These are phyloP conservation scores for Plusia festucae DNA, from an alignment of 2,888 invertebrate species.

Conservation along the genomic window DNA sequence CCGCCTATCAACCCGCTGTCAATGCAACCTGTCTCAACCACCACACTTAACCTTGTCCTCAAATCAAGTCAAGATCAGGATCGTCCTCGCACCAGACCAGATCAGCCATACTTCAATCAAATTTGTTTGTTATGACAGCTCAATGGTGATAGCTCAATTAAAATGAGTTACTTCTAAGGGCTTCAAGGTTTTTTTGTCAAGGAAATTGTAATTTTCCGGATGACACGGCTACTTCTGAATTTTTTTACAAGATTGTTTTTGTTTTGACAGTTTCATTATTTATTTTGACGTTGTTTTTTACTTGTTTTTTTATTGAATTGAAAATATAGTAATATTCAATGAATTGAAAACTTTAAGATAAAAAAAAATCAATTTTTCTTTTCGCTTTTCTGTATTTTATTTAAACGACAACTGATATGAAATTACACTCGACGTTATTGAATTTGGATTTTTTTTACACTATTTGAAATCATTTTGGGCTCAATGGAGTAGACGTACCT, in stretches of 20 bases:
- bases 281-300: background rate
- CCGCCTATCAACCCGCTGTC: background rate
- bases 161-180: slow-evolving; percentile 14
- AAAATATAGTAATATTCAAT: too few relatives aligned
- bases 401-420: too few relatives aligned
- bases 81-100: slow-evolving; percentile 20
- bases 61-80: background rate
- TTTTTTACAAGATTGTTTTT: background rate
- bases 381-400: too few relatives aligned
- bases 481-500: too few relatives aligned
- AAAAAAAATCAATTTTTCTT: too few relatives aligned
- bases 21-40: background rate
- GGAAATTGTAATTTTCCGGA: slow-evolving; percentile 16
- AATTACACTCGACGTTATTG: too few relatives aligned
- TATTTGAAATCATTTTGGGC: too few relatives aligned
- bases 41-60: slow-evolving; percentile 24
- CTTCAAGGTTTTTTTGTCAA: slow-evolving; percentile 29
- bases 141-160: slow-evolving; percentile 45
- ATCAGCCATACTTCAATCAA: slow-evolving; percentile 24
- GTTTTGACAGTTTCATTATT: background rate
- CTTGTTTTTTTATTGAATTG: too few relatives aligned
- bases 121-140: slow-evolving; percentile 44
- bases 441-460: too few relatives aligned
- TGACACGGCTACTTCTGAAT: slow-evolving; percentile 22
- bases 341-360: too few relatives aligned